Percentiles rank a stretch among this genome's conserved stretches.
Evolutionary conservation across 2,797 vertebrate species (phyloP).

Genomic region (Hafferia zeledoni): DNA sequence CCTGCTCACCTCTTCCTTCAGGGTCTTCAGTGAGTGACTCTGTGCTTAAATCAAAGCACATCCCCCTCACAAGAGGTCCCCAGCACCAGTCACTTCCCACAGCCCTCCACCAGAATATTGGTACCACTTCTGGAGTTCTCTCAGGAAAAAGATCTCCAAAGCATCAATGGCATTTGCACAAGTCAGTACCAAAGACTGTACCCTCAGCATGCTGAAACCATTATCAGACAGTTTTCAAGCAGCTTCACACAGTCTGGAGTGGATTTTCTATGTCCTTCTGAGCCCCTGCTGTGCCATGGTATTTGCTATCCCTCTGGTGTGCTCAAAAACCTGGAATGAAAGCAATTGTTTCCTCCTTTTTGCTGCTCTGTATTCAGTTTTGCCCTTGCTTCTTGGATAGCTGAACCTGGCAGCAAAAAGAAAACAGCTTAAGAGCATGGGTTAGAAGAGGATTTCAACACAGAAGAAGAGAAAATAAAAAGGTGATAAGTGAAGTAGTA

Average conservation of each 20-base stretch:
- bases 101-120: neutral
- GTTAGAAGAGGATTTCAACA: neutral
- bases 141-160: neutral
- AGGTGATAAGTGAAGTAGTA: neutral
- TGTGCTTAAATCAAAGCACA: neutral
- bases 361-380: neutral
- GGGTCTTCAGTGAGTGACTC: neutral
- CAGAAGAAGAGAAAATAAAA: neutral
- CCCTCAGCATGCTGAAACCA: neutral
- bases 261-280: neutral
- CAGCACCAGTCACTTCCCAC: neutral
- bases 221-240: neutral
- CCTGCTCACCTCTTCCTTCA: neutral
- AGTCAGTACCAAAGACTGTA: rapidly evolving
- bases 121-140: neutral
- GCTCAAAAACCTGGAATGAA: neutral
- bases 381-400: neutral
- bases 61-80: neutral
- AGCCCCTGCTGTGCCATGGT: neutral
- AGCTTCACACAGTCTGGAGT: neutral
- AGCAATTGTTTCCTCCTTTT: neutral
- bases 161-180: neutral
- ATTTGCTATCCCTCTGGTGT: neutral
- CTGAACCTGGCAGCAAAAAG: neutral
- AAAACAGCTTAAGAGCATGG: neutral